phyloP scores from a whole-genome alignment of 2,797 vertebrate species.

The Tenualosa ilisha region DNA sequence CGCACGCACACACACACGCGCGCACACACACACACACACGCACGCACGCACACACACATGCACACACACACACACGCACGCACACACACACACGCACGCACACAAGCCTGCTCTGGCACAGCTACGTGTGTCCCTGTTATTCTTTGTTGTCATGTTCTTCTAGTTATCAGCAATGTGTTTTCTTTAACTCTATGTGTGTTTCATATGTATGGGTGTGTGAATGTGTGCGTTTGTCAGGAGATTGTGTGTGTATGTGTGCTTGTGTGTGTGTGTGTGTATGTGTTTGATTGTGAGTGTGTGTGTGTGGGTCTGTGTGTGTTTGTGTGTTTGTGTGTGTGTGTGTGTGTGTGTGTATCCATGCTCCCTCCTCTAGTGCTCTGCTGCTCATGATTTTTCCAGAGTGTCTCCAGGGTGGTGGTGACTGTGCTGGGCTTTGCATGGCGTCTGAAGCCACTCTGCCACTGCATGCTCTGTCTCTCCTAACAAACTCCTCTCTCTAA shows the following conservation, averaged over 20 bases:
- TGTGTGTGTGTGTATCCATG: not conserved
- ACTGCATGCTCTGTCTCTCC: constrained; percentile 76
- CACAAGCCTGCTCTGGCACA: constrained; percentile 24
- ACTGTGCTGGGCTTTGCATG: constrained; percentile 86
- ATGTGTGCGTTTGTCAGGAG: not conserved
- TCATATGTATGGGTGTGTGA: not conserved
- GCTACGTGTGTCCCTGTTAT: constrained; percentile 53
- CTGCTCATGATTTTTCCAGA: constrained; percentile 45
- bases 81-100: not conserved
- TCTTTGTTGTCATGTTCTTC: constrained; percentile 64
- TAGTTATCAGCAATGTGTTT: constrained; percentile 56
- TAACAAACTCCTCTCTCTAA: constrained; percentile 44
- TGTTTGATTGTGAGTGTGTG: constrained; percentile 27
- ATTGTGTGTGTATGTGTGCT: constrained; percentile 44
- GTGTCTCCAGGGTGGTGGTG: constrained; percentile 42
- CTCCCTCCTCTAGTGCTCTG: not conserved
- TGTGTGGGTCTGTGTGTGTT: constrained; percentile 30
- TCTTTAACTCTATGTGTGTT: not conserved
- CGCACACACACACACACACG: constrained; percentile 22
- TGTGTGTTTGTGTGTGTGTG: constrained; percentile 35
- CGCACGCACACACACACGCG: not conserved
- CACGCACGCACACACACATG: not conserved
- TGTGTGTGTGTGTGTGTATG: constrained; percentile 54
- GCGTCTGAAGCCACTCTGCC: constrained; percentile 74
- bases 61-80: not conserved